Evolutionary conservation across 2,797 vertebrate species (phyloP).

Genomic region (Enteromius treurensis): DNA sequence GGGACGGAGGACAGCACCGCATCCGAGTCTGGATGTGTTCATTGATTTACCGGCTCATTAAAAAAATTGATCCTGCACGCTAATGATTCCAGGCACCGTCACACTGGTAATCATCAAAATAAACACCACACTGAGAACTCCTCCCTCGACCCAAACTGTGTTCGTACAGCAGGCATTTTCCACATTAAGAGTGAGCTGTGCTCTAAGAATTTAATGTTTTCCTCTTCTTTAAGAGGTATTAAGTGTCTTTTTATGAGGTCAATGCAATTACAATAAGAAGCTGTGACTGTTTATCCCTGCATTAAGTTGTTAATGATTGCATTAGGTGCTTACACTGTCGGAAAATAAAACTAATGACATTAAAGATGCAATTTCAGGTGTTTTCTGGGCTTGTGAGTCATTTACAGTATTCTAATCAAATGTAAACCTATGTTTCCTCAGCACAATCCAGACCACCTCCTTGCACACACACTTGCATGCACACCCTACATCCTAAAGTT

Average conservation of each 20-base stretch:
- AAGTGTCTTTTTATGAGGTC: constrained; percentile 40
- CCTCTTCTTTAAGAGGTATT: constrained; percentile 14
- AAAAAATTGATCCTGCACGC: constrained; percentile 65
- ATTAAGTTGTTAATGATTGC: not conserved
- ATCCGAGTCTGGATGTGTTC: constrained; percentile 42
- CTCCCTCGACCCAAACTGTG: constrained; percentile 28
- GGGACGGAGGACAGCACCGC: constrained; percentile 6
- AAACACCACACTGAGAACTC: constrained; percentile 72
- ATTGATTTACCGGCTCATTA: constrained; percentile 70
- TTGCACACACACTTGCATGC: not conserved
- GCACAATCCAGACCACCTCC: not conserved
- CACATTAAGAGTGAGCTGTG: constrained; percentile 22
- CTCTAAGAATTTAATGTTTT: constrained; percentile 7
- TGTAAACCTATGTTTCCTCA: not conserved
- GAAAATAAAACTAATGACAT: constrained; percentile 23
- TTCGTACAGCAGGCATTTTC: constrained; percentile 23
- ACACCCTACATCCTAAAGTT: constrained; percentile 6
- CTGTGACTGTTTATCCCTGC: constrained; percentile 10
- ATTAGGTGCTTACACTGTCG: not conserved
- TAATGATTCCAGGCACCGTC: constrained; percentile 69
- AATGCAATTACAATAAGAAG: constrained; percentile 29
- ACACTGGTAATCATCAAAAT: constrained; percentile 72
- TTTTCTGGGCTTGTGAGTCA: not conserved
- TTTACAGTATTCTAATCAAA: not conserved
- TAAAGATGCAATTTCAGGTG: constrained; percentile 5